phyloP scores from a whole-genome alignment of 2,113 vertebrate genomes.

The Tenrec ecaudatus region DNA sequence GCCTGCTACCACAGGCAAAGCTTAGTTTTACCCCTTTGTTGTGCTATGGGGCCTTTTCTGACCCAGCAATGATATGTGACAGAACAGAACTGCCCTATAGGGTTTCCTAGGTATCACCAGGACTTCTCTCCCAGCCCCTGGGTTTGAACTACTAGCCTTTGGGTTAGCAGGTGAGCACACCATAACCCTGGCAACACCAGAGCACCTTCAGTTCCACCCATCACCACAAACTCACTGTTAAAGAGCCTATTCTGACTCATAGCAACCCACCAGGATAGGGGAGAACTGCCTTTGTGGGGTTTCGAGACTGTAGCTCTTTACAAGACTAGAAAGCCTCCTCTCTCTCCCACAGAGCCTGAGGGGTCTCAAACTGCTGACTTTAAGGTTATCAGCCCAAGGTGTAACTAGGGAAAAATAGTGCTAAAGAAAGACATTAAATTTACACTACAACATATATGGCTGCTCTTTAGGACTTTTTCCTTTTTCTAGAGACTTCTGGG shows the following conservation, averaged over 20 bases:
- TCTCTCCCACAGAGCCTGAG: no score
- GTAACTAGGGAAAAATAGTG: background rate
- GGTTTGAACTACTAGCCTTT: background rate
- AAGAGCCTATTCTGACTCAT: no score
- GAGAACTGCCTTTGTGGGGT: no score
- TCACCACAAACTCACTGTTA: no score
- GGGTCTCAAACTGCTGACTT: no score
- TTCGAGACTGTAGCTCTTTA: no score
- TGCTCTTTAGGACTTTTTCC: no score
- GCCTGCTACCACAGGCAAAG: rapidly evolving
- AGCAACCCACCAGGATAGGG: no score
- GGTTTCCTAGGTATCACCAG: background rate
- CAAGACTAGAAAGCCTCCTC: no score
- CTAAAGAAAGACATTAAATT: background rate
- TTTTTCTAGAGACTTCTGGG: no score
- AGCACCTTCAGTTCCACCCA: background rate
- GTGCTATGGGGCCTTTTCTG: background rate
- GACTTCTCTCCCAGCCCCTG: background rate
- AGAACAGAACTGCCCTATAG: background rate
- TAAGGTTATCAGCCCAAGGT: no score
- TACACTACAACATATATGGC: no score
- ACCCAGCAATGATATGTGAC: background rate
- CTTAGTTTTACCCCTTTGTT: background rate
- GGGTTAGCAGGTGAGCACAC: background rate
- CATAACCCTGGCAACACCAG: background rate